phyloP scores from a whole-genome alignment of 1,140 invertebrate species.

The Dreissena rostriformis region DNA sequence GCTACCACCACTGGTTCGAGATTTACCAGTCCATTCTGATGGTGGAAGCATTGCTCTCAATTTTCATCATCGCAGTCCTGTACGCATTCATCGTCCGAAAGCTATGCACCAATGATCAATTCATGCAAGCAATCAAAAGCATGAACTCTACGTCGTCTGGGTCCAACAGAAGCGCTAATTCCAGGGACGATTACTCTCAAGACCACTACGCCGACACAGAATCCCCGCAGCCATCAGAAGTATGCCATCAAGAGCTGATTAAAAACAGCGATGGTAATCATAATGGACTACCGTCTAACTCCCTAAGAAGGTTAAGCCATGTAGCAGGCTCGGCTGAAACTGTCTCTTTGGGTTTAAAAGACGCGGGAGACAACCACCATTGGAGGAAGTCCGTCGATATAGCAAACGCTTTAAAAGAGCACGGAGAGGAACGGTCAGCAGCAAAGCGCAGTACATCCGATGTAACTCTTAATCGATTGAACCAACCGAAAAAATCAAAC shows the following conservation, averaged over 20 bases:
- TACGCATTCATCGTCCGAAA: conserved; percentile 38
- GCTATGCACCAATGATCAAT: conserved; percentile 35
- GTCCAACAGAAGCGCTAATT: too few relatives aligned
- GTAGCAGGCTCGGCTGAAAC: not conserved
- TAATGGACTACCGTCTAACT: too few relatives aligned
- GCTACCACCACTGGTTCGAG: conserved; percentile 8
- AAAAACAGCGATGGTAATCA: too few relatives aligned
- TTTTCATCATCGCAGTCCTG: conserved; percentile 9
- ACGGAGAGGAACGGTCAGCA: not conserved
- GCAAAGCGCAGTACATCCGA: not conserved
- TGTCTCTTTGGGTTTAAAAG: not conserved
- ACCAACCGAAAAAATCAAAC: not conserved
- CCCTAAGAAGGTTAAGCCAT: too few relatives aligned
- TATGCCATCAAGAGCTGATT: too few relatives aligned
- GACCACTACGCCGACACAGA: not conserved
- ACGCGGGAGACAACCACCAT: not conserved
- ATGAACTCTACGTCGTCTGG: not conserved
- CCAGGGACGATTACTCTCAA: not conserved
- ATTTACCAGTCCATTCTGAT: conserved; percentile 12
- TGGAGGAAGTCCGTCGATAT: not conserved
- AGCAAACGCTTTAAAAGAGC: not conserved
- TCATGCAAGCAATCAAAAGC: conserved; percentile 29
- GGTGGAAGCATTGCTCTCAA: conserved; percentile 20
- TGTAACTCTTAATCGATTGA: conserved; percentile 12
- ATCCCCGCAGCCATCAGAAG: not conserved